Evolutionary conservation across 2,888 invertebrate genomes (phyloP).

Genomic region (Apoda limacodes): DNA sequence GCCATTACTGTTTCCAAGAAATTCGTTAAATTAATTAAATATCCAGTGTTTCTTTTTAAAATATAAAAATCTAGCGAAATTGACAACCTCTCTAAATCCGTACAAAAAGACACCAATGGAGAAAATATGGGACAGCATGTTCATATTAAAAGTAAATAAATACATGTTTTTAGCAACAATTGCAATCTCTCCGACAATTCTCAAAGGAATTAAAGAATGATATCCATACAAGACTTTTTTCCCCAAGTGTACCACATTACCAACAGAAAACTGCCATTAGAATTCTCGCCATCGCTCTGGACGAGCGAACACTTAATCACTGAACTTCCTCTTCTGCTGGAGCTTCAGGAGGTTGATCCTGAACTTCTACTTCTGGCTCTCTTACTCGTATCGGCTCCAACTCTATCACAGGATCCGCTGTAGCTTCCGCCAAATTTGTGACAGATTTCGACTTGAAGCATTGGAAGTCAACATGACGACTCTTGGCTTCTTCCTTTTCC

Average conservation of each 20-base stretch:
- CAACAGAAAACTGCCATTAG: slow-evolving; percentile 31
- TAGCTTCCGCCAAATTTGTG: slow-evolving; percentile 95
- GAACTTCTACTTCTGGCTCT: slow-evolving; percentile 34
- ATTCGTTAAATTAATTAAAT: no score
- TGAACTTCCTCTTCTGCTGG: slow-evolving; percentile 28
- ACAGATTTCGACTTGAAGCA: slow-evolving; percentile 98
- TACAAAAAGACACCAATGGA: no score
- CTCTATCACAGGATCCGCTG: slow-evolving; percentile 86
- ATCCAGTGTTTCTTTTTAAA: no score
- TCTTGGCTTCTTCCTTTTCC: slow-evolving; percentile 99
- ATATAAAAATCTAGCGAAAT: no score
- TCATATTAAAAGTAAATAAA: no score
- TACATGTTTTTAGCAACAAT: no score
- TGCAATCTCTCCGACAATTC: no score
- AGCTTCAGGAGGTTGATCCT: slow-evolving; percentile 23
- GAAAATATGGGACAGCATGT: no score
- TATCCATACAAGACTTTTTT: no score
- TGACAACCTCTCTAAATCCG: no score
- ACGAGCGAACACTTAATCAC: slow-evolving; percentile 29
- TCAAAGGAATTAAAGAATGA: no score
- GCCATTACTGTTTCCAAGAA: no score
- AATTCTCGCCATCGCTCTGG: slow-evolving; percentile 24
- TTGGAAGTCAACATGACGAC: slow-evolving; percentile 98
- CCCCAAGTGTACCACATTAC: slow-evolving; percentile 13
- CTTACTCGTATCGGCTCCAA: slow-evolving; percentile 67